Percentiles rank a stretch among this genome's conserved stretches.
phyloP scores from a whole-genome alignment of 1,140 invertebrate species.

The Philaenus spumarius region DNA sequence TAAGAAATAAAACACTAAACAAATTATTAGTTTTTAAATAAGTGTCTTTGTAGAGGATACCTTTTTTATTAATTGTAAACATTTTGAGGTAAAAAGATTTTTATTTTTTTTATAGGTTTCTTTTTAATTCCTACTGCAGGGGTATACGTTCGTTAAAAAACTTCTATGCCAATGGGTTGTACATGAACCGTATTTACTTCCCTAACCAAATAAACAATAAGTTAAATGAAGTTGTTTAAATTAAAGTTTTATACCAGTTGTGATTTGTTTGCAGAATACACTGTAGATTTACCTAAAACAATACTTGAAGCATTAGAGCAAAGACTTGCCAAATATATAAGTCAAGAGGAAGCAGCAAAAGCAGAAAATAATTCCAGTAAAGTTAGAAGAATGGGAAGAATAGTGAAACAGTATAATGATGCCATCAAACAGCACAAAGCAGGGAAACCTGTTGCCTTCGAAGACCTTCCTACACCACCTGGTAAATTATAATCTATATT shows the following conservation, averaged over 20 bases:
- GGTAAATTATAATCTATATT: too few species aligned
- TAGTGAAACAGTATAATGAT: conserved; percentile 91
- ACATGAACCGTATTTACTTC: too few species aligned
- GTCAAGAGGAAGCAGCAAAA: conserved; percentile 64
- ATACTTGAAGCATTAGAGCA: conserved; percentile 77
- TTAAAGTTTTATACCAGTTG: neutral
- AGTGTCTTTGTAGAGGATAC: too few species aligned
- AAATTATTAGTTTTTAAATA: too few species aligned
- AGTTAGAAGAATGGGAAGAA: conserved; percentile 77
- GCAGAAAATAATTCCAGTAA: conserved; percentile 76
- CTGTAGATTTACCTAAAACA: conserved; percentile 42
- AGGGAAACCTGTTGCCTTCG: conserved; percentile 67
- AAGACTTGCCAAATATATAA: conserved; percentile 69
- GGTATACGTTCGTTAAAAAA: too few species aligned
- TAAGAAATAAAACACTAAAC: too few species aligned
- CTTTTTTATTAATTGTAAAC: too few species aligned
- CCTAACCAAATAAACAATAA: too few species aligned
- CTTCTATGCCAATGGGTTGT: too few species aligned
- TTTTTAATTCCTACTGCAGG: too few species aligned
- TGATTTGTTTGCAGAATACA: neutral
- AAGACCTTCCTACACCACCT: conserved; percentile 84
- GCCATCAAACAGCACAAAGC: conserved; percentile 73
- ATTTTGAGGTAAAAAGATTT: too few species aligned
- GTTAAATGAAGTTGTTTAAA: neutral
- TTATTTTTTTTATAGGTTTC: too few species aligned